Conservation (phyloP, 2,113 vertebrate genomes). For the Oryzias melastigma region DNA sequence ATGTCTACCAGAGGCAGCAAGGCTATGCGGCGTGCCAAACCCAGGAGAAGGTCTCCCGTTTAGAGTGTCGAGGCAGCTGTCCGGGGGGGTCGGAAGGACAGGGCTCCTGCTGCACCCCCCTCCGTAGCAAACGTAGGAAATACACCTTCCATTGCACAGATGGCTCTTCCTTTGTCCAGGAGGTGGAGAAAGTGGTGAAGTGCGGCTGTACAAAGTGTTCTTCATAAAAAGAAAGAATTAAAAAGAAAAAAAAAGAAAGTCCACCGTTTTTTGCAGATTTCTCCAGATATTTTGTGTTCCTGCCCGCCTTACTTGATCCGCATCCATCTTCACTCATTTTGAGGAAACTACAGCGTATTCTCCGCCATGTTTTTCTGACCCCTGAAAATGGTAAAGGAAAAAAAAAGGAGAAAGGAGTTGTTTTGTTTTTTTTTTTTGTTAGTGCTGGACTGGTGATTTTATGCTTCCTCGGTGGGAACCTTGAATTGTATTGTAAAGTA, state of each 20-base stretch:
- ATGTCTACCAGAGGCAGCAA: conserved; percentile 98
- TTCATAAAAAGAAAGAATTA: conserved; percentile 75
- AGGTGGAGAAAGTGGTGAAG: conserved; percentile 97
- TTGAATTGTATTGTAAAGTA: conserved; percentile 99
- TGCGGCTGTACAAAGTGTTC: conserved; percentile 94
- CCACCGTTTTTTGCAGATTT: conserved; percentile 44
- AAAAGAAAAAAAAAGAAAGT: conserved; percentile 44
- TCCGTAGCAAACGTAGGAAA: conserved; percentile 97
- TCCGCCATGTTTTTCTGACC: conserved; percentile 43
- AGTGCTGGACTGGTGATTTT: conserved; percentile 87
- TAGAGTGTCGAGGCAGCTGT: conserved; percentile 93
- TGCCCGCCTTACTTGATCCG: conserved; percentile 53
- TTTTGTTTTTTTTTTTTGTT: conserved; percentile 63
- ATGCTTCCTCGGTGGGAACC: conserved; percentile 93
- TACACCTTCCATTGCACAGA: conserved; percentile 98
- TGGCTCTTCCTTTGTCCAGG: conserved; percentile 94
- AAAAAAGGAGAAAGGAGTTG: conserved; percentile 30
- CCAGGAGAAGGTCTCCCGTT: conserved; percentile 95
- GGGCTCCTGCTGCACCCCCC: conserved; percentile 88
- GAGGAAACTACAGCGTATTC: conserved; percentile 33
- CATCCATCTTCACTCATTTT: conserved; percentile 10
- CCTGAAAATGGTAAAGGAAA: conserved; percentile 22
- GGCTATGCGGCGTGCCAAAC: conserved; percentile 98
- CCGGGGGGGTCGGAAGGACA: conserved; percentile 69
- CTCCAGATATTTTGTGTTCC: conserved; percentile 61